phyloP scores from a whole-genome alignment of 2,888 invertebrate genomes.

The Tenthredo notha region DNA sequence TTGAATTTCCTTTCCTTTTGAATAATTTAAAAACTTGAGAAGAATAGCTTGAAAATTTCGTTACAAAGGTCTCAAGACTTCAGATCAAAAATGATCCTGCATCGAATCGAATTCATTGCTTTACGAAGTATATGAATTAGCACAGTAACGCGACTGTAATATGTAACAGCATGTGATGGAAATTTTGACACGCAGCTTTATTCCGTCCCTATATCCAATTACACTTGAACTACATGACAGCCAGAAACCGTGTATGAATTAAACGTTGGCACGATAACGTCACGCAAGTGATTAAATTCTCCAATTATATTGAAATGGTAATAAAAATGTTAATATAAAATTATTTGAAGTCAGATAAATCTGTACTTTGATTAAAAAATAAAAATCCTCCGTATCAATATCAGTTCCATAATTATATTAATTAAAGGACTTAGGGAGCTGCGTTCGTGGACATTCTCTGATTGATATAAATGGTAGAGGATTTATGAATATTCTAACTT shows the following conservation, averaged over 20 bases:
- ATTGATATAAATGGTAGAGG: neutral
- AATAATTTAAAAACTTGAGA: constrained; percentile 22
- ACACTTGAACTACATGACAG: neutral
- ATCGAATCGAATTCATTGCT: no score
- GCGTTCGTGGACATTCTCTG: neutral
- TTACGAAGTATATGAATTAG: neutral
- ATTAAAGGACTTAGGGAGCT: neutral
- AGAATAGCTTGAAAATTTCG: neutral
- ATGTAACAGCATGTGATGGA: neutral
- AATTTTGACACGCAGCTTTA: neutral
- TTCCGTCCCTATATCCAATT: constrained; percentile 7
- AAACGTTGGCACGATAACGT: constrained; percentile 13
- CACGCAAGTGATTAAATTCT: constrained; percentile 2
- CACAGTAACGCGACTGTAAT: neutral
- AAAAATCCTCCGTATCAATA: neutral
- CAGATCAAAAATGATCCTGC: neutral
- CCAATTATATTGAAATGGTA: neutral
- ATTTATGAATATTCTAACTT: neutral
- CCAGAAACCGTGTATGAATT: neutral
- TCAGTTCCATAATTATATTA: neutral
- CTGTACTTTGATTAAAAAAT: neutral
- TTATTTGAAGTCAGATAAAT: neutral
- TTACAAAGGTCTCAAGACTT: constrained; percentile 4
- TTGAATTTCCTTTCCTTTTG: neutral
- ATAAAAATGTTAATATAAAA: neutral